Percentiles rank a stretch among this genome's conserved stretches.
Conservation (phyloP, 1,140 invertebrate genomes). For the Trichonephila clavipes region DNA sequence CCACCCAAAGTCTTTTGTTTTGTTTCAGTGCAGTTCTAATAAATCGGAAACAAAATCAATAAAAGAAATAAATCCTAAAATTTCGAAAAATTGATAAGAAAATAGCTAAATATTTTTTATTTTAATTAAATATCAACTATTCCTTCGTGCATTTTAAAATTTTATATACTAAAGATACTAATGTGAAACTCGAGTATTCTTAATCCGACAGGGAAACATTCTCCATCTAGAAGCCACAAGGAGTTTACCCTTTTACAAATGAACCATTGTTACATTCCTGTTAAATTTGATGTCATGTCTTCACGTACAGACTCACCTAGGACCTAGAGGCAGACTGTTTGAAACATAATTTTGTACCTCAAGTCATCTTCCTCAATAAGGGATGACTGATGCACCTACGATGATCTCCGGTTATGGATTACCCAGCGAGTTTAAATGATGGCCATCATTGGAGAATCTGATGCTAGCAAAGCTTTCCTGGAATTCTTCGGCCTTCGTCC, state of each 20-base stretch:
- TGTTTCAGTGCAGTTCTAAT: too few species aligned
- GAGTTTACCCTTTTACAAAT: neutral
- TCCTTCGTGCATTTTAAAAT: too few species aligned
- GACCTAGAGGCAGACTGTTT: neutral
- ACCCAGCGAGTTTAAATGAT: constrained; percentile 58
- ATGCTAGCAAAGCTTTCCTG: constrained; percentile 24
- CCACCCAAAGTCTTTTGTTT: too few species aligned
- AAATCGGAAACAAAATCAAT: too few species aligned
- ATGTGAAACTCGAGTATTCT: too few species aligned
- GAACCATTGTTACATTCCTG: neutral
- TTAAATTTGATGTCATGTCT: neutral
- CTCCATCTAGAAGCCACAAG: neutral
- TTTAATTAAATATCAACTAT: too few species aligned
- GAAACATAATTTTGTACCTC: constrained; percentile 52
- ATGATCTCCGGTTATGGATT: constrained; percentile 59
- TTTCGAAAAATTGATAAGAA: too few species aligned
- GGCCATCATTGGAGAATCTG: constrained; percentile 45
- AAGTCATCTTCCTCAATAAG: constrained; percentile 42
- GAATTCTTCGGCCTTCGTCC: constrained; percentile 36
- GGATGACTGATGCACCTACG: constrained; percentile 35
- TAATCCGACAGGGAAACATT: neutral
- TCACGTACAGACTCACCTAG: neutral
- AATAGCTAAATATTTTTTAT: too few species aligned
- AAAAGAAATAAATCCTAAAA: too few species aligned
- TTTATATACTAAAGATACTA: too few species aligned